phyloP scores from a whole-genome alignment of 2,888 invertebrate genomes.

The Orthosia gothica region DNA sequence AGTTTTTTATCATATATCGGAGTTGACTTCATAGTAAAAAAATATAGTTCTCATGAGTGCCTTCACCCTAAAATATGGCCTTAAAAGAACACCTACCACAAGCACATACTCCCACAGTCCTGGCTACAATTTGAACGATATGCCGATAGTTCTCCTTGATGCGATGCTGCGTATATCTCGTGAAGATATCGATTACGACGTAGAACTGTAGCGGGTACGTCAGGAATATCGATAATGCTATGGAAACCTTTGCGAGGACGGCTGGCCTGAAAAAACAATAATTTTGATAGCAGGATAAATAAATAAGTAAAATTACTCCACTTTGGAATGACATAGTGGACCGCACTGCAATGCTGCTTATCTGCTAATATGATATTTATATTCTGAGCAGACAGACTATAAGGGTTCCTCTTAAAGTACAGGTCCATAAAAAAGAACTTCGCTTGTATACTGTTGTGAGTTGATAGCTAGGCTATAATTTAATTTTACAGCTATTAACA shows the following conservation, averaged over 20 bases:
- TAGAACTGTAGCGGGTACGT: conserved; percentile 98
- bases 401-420: neutral
- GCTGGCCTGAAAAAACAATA: conserved; percentile 92
- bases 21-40: too few species aligned
- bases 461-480: neutral
- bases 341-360: too few species aligned
- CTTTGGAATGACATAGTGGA: too few species aligned
- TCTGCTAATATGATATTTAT: too few species aligned
- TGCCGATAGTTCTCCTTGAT: conserved; percentile 87
- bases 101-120: conserved; percentile 83
- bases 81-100: conserved; percentile 77
- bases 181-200: conserved; percentile 97
- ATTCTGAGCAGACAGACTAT: neutral
- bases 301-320: too few species aligned
- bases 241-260: conserved; percentile 95
- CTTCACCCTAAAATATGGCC: too few species aligned
- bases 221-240: conserved; percentile 97
- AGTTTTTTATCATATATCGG: too few species aligned
- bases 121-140: conserved; percentile 75
- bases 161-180: conserved; percentile 94
- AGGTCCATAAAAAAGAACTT: too few species aligned
- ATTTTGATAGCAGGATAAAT: too few species aligned
- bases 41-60: too few species aligned
- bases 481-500: neutral
- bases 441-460: too few species aligned